Evolutionary conservation across 1,140 invertebrate species (phyloP).

Genomic region (Drosophila guanche): DNA sequence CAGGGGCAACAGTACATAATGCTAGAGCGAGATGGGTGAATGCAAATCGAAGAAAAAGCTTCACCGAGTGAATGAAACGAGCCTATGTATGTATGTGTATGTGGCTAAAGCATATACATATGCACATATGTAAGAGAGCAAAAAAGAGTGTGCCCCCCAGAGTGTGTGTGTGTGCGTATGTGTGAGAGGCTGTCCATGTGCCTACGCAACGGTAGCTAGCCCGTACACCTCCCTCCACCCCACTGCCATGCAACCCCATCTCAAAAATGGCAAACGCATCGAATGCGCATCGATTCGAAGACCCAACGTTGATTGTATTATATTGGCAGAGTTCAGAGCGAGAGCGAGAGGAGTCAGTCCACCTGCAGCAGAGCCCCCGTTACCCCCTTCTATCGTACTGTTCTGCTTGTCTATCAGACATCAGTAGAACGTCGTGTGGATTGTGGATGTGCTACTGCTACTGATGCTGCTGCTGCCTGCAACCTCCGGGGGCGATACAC

Average conservation of each 20-base stretch:
- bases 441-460: no score
- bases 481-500: conserved; percentile 17
- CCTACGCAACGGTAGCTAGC: conserved; percentile 64
- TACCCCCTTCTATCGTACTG: conserved; percentile 13
- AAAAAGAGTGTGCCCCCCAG: conserved; percentile 30
- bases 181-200: conserved; percentile 1
- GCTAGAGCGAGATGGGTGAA: conserved; percentile 40
- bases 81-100: conserved; percentile 71
- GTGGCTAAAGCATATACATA: conserved; percentile 48
- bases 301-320: conserved; percentile 77
- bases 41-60: conserved; percentile 33
- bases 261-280: conserved; percentile 70
- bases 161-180: conserved; percentile 6
- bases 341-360: neutral
- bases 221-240: neutral
- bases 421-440: conserved; percentile 55
- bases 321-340: conserved; percentile 56
- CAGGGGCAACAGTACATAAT: conserved; percentile 21
- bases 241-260: conserved; percentile 24
- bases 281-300: conserved; percentile 75
- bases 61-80: conserved; percentile 54
- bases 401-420: conserved; percentile 46
- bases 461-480: neutral
- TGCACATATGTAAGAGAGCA: conserved; percentile 27
- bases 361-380: neutral